Evolutionary conservation across 2,888 invertebrate species (phyloP), one percentile per base, ranked within the genome.

Genomic region (Temnothorax rugatulus): DNA sequence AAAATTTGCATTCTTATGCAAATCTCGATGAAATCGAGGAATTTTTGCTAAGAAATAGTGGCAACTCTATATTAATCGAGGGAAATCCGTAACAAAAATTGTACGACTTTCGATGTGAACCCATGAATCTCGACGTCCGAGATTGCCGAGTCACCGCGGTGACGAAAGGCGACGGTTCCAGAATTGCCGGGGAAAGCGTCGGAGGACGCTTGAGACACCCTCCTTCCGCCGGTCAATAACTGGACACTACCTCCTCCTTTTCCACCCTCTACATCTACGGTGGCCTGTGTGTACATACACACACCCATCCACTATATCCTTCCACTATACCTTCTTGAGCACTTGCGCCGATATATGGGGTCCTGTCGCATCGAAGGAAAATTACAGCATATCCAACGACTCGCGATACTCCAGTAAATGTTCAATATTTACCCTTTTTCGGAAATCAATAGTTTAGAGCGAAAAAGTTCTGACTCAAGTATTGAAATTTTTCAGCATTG

Each of bases 171-270:
- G 66, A 86, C 68, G 85, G 84, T 86, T 87, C 63, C 63, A 86
- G 88, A 86, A 91, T 87, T 81, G 85, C 79, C 75, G 88, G 84
- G 83, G 85, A 88, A 83, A 86, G 87, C 85, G 82, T 83, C 77
- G 82, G 86, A 88, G 85, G 85, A 69, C 85, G 87, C 82, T 82
- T 81, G 87, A 87, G 90, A 91, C 89, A 88, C 89, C 89, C 91
- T 91, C 90, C 91, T 92, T 92, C 89, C 91, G 89, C 91, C 94
- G 94, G 94, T 95, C 95, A 94, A 95, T 95, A 95, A 93, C 94
- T 94, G 94, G 94, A 94, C 95, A 93, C 91, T 92, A 88, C 89
- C 91, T 87, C 90, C 85, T 87, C 69, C 85, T 87, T 68, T 84
- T 68, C 83, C 71, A 69, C 83, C 79, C 41, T 71, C 71, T 71